phyloP scores from a whole-genome alignment of 1,140 invertebrate species.

The Ylistrum balloti region DNA sequence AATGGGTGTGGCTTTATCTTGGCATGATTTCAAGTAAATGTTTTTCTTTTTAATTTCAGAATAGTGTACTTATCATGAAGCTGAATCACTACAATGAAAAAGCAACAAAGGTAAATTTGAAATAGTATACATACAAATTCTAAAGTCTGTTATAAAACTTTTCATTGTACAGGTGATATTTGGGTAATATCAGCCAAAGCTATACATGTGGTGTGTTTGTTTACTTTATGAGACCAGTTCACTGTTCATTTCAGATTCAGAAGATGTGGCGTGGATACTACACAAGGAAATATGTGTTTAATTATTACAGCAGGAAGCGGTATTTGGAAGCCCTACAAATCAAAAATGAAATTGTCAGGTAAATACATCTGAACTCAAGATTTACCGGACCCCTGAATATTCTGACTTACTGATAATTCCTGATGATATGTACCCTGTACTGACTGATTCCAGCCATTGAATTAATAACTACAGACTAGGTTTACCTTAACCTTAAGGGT shows the following conservation, averaged over 20 bases:
- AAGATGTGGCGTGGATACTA: conserved; percentile 82
- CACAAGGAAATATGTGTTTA: conserved; percentile 81
- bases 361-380: conserved; percentile 29
- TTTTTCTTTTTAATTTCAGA: conserved; percentile 71
- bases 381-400: too few species aligned
- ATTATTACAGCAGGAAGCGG: conserved; percentile 81
- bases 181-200: not conserved
- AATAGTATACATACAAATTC: too few species aligned
- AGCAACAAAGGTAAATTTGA: conserved; percentile 74
- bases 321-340: conserved; percentile 80
- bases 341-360: conserved; percentile 82
- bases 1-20: too few species aligned
- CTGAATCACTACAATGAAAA: conserved; percentile 78
- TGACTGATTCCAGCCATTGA: too few species aligned
- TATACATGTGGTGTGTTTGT: too few species aligned
- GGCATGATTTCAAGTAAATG: not conserved
- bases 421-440: too few species aligned
- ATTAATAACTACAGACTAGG: not conserved
- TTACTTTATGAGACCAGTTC: not conserved
- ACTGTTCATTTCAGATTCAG: conserved; percentile 77
- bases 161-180: not conserved
- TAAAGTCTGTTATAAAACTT: not conserved
- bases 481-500: not conserved
- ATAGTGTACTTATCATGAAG: conserved; percentile 79
- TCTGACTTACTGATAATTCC: too few species aligned